Percentiles rank a stretch among this genome's conserved stretches.
These are phyloP conservation scores for Trichogramma pretiosum DNA, from an alignment of 1,140 invertebrate species.

Conservation along the genomic window DNA sequence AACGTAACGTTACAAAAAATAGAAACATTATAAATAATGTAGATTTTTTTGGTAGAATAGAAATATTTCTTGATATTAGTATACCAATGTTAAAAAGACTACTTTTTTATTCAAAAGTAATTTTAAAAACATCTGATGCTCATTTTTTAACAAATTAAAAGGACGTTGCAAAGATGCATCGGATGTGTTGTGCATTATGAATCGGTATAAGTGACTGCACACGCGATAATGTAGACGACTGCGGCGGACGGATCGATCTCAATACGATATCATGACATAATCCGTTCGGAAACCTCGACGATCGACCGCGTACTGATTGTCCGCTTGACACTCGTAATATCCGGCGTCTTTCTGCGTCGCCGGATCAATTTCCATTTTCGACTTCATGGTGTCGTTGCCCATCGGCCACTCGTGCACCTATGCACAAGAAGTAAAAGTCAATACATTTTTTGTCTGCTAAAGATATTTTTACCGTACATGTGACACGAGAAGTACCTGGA, in stretches of 20 bases:
- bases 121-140: no score
- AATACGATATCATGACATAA: conserved; percentile 59
- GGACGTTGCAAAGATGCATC: no score
- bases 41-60: no score
- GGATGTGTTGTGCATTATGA: no score
- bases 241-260: background rate
- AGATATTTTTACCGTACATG: background rate
- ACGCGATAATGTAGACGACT: background rate
- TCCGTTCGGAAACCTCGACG: conserved; percentile 61
- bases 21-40: no score
- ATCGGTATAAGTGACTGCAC: background rate
- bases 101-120: no score
- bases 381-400: conserved; percentile 74
- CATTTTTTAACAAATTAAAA: no score
- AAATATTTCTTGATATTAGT: no score
- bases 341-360: conserved; percentile 75
- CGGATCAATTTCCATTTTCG: conserved; percentile 86
- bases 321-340: conserved; percentile 65
- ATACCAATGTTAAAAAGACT: no score
- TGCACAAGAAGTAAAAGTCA: conserved; percentile 18
- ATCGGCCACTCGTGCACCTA: conserved; percentile 81
- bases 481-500: conserved; percentile 68
- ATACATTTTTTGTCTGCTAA: background rate
- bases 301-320: conserved; percentile 69
- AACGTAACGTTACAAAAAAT: no score